These are phyloP conservation scores for Phainopepla nitens DNA, from an alignment of 2,113 vertebrate genomes.

Conservation along the genomic window DNA sequence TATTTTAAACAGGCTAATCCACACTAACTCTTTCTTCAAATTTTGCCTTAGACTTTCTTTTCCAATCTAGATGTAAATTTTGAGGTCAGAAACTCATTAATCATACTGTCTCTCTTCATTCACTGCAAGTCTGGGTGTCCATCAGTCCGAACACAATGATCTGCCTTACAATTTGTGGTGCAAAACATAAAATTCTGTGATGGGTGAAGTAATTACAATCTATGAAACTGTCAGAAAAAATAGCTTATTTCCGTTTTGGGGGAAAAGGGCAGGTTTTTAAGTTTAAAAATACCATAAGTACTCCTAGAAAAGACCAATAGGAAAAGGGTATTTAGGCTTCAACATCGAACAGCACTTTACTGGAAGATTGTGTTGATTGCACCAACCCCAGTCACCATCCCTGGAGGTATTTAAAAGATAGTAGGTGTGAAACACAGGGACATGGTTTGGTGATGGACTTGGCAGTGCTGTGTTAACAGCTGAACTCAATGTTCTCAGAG, in stretches of 20 bases:
- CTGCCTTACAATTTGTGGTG: not conserved
- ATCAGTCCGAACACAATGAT: not conserved
- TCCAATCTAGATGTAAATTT: not conserved
- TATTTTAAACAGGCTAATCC: not conserved
- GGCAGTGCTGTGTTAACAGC: not conserved
- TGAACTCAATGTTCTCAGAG: not conserved
- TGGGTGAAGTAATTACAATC: not conserved
- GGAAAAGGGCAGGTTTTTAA: accelerated
- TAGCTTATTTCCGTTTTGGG: not conserved
- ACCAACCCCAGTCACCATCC: not conserved
- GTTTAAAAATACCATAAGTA: not conserved
- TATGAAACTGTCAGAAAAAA: not conserved
- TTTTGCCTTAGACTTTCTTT: not conserved
- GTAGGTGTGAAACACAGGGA: not conserved
- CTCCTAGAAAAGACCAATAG: not conserved
- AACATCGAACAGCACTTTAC: not conserved
- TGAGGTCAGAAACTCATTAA: not conserved
- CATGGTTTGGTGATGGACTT: not conserved
- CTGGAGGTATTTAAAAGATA: not conserved
- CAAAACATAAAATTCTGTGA: not conserved
- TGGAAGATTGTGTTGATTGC: not conserved
- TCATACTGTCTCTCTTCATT: not conserved
- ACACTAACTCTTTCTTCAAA: not conserved
- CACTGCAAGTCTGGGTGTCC: not conserved
- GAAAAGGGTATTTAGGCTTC: not conserved